Evolutionary conservation across 1,140 invertebrate genomes (phyloP), one percentile per base, ranked within the genome.

Genomic region (Lordiphosa collinella): DNA sequence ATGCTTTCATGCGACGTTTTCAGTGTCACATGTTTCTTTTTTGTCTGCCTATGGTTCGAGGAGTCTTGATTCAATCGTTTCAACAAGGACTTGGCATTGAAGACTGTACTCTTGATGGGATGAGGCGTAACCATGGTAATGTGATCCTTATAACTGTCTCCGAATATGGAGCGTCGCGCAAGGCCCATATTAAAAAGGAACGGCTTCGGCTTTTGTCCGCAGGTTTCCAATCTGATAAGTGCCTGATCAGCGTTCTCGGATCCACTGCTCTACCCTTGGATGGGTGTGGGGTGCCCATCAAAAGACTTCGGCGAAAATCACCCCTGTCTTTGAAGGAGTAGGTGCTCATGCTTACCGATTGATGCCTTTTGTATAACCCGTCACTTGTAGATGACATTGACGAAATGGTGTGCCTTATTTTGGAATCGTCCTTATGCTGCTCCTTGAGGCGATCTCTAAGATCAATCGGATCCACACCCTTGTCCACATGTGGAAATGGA

Each of bases 91-190:
- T 29, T 38, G 4, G 35, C 53, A 41, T 53, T 57, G 0, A 71
- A 3, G 1, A 29, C 68, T 2, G 53, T 31, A 4, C 18, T 35
- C 2, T 71, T 71, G 2, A 0, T 29, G 0, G 68, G 68, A 58
- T 71, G 67, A 5, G 67, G 67, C 6, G 67, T 71, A 8, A 59
- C 67, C 4, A 48, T 4, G 11, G 49, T 25, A 13, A 59, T 7
- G 2, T 22, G 6, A 1, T 31, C 11, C 6, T 25, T 44, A 0
- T 1, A 1, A 18, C 25, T 8, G 2, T n/a, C 12, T 16, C 14
- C 31, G 7, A n/a, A 18, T 14, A 8, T 41, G 14, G 14, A 18
- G 16, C 37, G 2, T 22, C 18, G 1, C 13, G 6, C 12, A 4
- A 16, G 32, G 12, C n/a, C n/a, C n/a, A n/a, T n/a, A n/a, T 32